phyloP scores from a whole-genome alignment of 2,888 invertebrate genomes.

The Leucophenga montana region DNA sequence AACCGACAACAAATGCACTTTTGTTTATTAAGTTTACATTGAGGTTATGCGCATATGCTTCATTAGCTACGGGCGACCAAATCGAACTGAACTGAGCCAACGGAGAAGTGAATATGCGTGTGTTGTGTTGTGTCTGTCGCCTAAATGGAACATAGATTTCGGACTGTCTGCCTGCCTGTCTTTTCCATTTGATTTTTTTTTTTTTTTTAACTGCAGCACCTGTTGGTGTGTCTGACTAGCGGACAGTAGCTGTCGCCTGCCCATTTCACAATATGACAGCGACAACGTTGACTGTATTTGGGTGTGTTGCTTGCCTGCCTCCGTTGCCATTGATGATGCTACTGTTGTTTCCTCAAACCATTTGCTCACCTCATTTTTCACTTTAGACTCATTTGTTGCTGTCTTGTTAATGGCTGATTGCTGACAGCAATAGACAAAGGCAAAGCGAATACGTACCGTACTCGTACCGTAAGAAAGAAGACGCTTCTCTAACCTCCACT shows the following conservation, averaged over 20 bases:
- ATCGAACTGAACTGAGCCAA: too few relatives aligned
- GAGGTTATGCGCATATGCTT: slow-evolving; percentile 20
- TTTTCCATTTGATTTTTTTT: slow-evolving; percentile 1
- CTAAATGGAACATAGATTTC: slow-evolving; percentile 28
- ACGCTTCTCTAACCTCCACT: not conserved
- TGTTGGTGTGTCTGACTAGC: not conserved
- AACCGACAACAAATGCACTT: slow-evolving; percentile 19
- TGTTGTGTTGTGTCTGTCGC: slow-evolving; percentile 9
- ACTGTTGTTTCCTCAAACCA: not conserved
- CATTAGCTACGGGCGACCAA: not conserved
- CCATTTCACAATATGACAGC: slow-evolving; percentile 5
- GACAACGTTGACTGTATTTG: slow-evolving; percentile 31
- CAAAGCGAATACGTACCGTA: slow-evolving; percentile 22
- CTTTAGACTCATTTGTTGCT: slow-evolving; percentile 34
- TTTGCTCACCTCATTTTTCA: slow-evolving; percentile 24
- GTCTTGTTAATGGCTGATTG: slow-evolving; percentile 44
- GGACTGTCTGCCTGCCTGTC: not conserved
- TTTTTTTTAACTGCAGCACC: slow-evolving; percentile 14
- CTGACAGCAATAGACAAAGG: slow-evolving; percentile 12
- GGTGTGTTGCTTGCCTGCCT: slow-evolving; percentile 26
- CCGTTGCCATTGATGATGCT: slow-evolving; percentile 4
- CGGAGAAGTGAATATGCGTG: too few relatives aligned
- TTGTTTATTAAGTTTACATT: slow-evolving; percentile 26
- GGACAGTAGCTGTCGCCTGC: not conserved
- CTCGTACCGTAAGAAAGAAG: slow-evolving; percentile 28